Evolutionary conservation across 2,797 vertebrate genomes (phyloP), one percentile per base, ranked within the genome.

Genomic region (Ambastaia sidthimunki): DNA sequence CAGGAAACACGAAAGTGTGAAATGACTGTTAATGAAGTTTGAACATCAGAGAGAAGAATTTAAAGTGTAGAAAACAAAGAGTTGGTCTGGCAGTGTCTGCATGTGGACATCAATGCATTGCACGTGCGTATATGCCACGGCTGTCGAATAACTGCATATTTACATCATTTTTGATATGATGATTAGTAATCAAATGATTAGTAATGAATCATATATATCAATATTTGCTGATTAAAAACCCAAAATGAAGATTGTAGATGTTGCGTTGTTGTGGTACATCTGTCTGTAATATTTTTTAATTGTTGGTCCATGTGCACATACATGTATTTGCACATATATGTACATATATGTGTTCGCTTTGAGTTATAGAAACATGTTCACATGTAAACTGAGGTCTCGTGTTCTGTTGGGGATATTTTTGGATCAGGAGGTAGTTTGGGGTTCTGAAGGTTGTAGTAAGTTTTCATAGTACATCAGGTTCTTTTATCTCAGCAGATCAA

Each of bases 21-120:
- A 91, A 91, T 90, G 92, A 94, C 92, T 95, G 90, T 93, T 94
- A 94, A 94, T 94, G 92, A 95, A 93, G 91, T 85, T 87, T 91
- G 87, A 89, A 91, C 91, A 91, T 93, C 86, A 91, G 87, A 94
- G 90, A 87, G 92, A 92, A 90, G 89, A 94, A 93, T 94, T 91
- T 92, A 90, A 90, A 0, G 0, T 85, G 80, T 91, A 93, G 89
- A 90, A 88, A 91, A 91, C 91, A 87, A 92, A 91, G 59, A 44
- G 21, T 28, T 65, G 23, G 21, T 23, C 44, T 67, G 88, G 90
- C 91, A 90, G 71, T 91, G 92, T 87, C 93, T 90, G 92, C 92
- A 89, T 91, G 91, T 92, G 92, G 80, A 76, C 1, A 18, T 25
- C 21, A 25, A 67, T 41, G 28, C 55, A 6, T n/a, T 54, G 15